Conservation (phyloP, 2,888 invertebrate species). For the Macrosiphum euphorbiae region DNA sequence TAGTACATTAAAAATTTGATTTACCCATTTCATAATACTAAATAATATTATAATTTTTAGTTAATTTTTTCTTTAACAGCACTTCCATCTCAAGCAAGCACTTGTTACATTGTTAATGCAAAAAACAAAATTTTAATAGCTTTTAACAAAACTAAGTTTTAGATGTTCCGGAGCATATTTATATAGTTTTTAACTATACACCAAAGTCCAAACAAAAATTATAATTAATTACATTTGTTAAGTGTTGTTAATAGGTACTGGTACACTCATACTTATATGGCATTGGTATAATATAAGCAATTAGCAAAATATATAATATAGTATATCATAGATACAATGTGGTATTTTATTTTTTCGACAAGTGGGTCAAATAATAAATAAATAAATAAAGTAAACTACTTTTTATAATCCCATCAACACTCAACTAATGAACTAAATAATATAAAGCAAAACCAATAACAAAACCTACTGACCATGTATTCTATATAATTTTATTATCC, state of each 20-base stretch:
- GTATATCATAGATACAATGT: no score
- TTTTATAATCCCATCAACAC: neutral
- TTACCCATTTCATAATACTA: neutral
- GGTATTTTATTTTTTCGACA: neutral
- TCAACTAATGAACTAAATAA: neutral
- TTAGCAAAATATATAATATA: neutral
- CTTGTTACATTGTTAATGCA: neutral
- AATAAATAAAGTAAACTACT: neutral
- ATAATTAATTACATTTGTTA: neutral
- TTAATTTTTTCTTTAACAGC: neutral
- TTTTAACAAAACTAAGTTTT: neutral
- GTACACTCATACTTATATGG: neutral
- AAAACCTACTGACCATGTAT: neutral
- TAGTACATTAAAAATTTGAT: neutral
- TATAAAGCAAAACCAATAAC: neutral
- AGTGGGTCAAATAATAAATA: neutral
- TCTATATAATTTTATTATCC: neutral
- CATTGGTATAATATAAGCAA: no score
- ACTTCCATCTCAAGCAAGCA: neutral
- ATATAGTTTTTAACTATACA: neutral
- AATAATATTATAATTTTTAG: neutral
- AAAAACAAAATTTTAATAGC: no score
- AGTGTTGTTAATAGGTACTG: neutral
- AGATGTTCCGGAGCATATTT: neutral
- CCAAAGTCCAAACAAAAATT: neutral